These are phyloP conservation scores for Ploceus nigricollis DNA, from an alignment of 2,113 vertebrate genomes.

Conservation along the genomic window DNA sequence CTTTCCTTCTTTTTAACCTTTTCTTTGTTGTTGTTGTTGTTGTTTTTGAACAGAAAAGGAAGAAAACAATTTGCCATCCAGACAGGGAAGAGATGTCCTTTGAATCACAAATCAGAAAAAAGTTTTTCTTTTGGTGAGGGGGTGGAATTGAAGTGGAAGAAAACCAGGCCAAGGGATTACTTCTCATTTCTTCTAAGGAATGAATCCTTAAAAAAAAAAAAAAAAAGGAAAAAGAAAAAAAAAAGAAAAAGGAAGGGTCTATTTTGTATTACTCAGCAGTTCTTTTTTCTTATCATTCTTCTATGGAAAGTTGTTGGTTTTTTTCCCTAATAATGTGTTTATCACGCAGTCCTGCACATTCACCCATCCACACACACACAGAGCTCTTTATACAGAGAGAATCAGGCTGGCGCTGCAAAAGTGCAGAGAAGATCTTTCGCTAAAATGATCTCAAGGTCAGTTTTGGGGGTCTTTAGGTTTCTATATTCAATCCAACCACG, in stretches of 20 bases:
- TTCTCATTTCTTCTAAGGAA: conserved; percentile 8
- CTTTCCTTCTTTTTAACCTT: not conserved
- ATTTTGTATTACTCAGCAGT: conserved; percentile 62
- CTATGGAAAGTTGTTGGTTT: not conserved
- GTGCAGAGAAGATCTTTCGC: conserved; percentile 48
- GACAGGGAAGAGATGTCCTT: not conserved
- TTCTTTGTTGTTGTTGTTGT: not conserved
- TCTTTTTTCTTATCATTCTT: not conserved
- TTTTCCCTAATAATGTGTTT: not conserved
- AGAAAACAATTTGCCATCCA: not conserved
- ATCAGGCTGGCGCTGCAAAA: conserved; percentile 41
- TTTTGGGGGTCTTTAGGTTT: conserved; percentile 74
- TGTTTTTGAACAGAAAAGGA: not conserved
- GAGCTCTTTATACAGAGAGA: conserved; percentile 19
- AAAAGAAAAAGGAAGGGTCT: not conserved
- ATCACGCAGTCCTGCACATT: conserved; percentile 7
- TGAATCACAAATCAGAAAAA: conserved; percentile 19
- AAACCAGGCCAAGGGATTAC: conserved; percentile 35
- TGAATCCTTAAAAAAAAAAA: not conserved
- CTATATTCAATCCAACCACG: conserved; percentile 73
- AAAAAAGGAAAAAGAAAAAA: accelerated
- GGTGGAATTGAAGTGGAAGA: not conserved
- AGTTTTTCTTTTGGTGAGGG: not conserved
- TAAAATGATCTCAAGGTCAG: conserved; percentile 73
- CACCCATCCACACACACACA: not conserved